Percentiles rank a stretch among this genome's conserved stretches.
Evolutionary conservation across 2,888 invertebrate species (phyloP).

Genomic region (Drosophila melanosoma): DNA sequence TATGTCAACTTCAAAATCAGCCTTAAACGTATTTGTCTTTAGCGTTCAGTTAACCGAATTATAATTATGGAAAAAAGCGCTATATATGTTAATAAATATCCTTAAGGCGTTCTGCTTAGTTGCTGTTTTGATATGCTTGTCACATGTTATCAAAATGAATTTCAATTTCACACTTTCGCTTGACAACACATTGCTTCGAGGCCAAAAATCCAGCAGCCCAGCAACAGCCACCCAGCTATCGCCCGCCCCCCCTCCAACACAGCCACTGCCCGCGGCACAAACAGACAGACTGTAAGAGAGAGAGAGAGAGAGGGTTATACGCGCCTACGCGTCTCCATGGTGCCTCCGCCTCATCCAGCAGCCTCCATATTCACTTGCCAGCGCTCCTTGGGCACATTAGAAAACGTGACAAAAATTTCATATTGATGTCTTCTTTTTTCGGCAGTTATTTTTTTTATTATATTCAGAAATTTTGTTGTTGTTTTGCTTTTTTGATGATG

Average conservation of each 20-base stretch:
- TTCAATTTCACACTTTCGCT: conserved; percentile 67
- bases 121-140: conserved; percentile 17
- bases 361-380: conserved; percentile 8
- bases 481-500: conserved; percentile 68
- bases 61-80: background rate
- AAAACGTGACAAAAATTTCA: conserved; percentile 80
- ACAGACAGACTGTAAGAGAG: background rate
- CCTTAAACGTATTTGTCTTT: background rate
- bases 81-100: conserved; percentile 4
- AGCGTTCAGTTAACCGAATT: background rate
- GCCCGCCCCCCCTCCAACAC: background rate
- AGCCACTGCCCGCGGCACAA: conserved; percentile 43
- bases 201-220: background rate
- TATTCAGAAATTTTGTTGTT: conserved; percentile 17
- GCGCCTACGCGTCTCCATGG: conserved; percentile 35
- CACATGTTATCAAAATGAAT: conserved; percentile 49
- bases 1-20: background rate
- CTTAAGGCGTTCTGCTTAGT: background rate
- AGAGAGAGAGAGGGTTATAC: background rate
- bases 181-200: conserved; percentile 30
- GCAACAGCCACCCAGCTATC: background rate
- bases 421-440: conserved; percentile 70
- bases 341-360: conserved; percentile 9
- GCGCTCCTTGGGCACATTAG: conserved; percentile 64
- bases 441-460: conserved; percentile 21